Base-by-base conservation (phyloP, 2,113 vertebrate species). In the Lophius piscatorius region DNA sequence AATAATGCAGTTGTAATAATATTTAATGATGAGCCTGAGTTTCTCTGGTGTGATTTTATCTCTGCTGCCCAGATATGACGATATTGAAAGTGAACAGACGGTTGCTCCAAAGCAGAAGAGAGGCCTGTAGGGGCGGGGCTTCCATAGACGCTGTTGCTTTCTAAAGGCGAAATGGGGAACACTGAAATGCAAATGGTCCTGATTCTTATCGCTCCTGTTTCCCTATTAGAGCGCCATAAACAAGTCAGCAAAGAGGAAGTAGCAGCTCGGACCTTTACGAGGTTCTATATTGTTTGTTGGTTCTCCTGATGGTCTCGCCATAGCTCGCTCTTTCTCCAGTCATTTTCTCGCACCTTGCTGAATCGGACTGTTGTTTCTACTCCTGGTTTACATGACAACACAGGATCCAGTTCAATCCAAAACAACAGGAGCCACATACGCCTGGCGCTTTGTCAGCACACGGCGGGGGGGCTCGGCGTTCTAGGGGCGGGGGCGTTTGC, bases 151-250 rank as follows among this genome's bases (percentile, higher is more conserved):
- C 50, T 58, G 76, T 66, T 62, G 61, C 75, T 80, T 76, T 78
- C 61, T n/a, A 81, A 52, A 74, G 61, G 54, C 65, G 48, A 69
- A 88, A 91, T 79, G 71, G 78, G 87, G 90, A 90, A 91, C 76
- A 87, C 46, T 69, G 77, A 86, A 76, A 90, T 92, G 84, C 84
- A 92, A 91, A 91, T 85, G 4, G 7, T 3, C 33, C 33, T 11
- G 84, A 84, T 85, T 54, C 35, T 72, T 77, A 87, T 89, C 71
- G 14, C 58, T 61, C 48, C 28, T 51, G 69, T 80, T 89, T 85
- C 83, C 58, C 73, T 81, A 42, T 67, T 64, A 82, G 55, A 85
- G n/a, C 76, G 67, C 72, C 61, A 36, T 35, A 24, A 76, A 78
- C 61, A 60, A 47, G 41, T 70, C 54, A 78, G 48, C 47, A 73